Conservation (phyloP, 1,140 invertebrate species). For the Nylanderia fulva region DNA sequence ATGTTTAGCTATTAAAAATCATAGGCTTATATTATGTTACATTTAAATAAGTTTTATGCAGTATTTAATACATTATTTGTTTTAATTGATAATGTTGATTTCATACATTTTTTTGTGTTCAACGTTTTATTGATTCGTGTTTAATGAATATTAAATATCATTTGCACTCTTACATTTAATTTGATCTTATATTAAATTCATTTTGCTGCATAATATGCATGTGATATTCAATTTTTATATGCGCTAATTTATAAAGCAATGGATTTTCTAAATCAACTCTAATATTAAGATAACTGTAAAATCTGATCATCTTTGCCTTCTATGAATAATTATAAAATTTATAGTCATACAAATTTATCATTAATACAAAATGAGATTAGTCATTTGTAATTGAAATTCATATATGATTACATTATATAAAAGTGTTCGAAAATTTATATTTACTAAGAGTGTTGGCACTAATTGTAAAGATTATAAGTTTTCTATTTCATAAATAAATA, state of each 20-base stretch:
- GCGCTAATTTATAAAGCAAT: not conserved
- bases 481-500: constrained; percentile 37
- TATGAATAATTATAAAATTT: not conserved
- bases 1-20: not conserved
- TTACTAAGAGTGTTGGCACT: not conserved
- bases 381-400: not conserved
- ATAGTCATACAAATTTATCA: not conserved
- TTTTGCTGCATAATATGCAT: not conserved
- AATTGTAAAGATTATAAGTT: constrained; percentile 20
- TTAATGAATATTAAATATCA: constrained; percentile 18
- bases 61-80: not conserved
- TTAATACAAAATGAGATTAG: not conserved
- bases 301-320: not conserved
- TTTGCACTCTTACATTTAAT: not conserved
- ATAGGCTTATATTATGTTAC: not conserved
- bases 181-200: not conserved
- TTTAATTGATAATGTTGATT: constrained; percentile 16
- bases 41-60: constrained; percentile 27
- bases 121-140: not conserved
- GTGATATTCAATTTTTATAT: not conserved
- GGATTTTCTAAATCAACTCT: constrained; percentile 9
- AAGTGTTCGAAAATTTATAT: constrained; percentile 1
- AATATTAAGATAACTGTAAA: not conserved
- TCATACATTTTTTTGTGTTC: not conserved
- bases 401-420: not conserved